Evolutionary conservation across 1,140 invertebrate species (phyloP).

Genomic region (silkworm (Bombyx mori)): ASM3026992v2 NC_085117.1:7432501-7433000

Average conservation of each 20-base stretch:
- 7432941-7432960: constrained; percentile 56
- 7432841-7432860: constrained; percentile 37
- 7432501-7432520: too few relatives aligned
- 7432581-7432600: too few relatives aligned
- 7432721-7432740: constrained; percentile 56
- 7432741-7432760: constrained; percentile 63
- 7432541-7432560: too few relatives aligned
- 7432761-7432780: constrained; percentile 49
- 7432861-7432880: constrained; percentile 41
- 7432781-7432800: constrained; percentile 40
- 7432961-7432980: constrained; percentile 75
- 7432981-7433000: constrained; percentile 70
- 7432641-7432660: constrained; percentile 1
- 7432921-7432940: constrained; percentile 40
- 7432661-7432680: constrained; percentile 57
- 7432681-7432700: constrained; percentile 61
- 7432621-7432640: too few relatives aligned
- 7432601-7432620: too few relatives aligned
- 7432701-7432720: constrained; percentile 52
- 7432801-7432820: constrained; percentile 58
- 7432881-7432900: constrained; percentile 53
- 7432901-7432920: constrained; percentile 38
- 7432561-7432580: too few relatives aligned
- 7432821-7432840: constrained; percentile 44
- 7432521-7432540: too few relatives aligned